Evolutionary conservation across 1,140 invertebrate species (phyloP).

Genomic region (Pseudomyrmex cubaensis): DNA sequence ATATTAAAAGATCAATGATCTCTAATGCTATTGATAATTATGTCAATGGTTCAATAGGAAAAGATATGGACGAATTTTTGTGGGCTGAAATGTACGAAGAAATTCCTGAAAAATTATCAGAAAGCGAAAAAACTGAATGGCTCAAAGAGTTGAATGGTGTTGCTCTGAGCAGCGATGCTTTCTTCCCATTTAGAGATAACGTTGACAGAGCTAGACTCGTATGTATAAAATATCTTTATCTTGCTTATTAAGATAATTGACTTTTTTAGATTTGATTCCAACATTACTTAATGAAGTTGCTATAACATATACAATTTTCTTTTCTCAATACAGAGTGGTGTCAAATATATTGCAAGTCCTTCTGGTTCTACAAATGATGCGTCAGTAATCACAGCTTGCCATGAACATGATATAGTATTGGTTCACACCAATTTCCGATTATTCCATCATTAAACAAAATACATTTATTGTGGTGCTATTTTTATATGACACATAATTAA

Average conservation of each 20-base stretch:
- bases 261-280: background rate
- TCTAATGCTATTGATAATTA: constrained; percentile 98
- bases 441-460: constrained; percentile 95
- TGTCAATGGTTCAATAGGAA: constrained; percentile 95
- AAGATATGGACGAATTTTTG: constrained; percentile 87
- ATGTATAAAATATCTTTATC: constrained; percentile 70
- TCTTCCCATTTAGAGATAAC: constrained; percentile 99
- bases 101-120: constrained; percentile 89
- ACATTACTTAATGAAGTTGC: background rate
- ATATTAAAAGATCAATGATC: constrained; percentile 96
- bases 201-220: constrained; percentile 97
- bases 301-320: constrained; percentile 66
- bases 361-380: constrained; percentile 97
- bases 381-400: constrained; percentile 95
- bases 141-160: constrained; percentile 92
- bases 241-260: constrained; percentile 1
- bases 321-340: constrained; percentile 93
- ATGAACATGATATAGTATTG: constrained; percentile 95
- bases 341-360: constrained; percentile 96
- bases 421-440: constrained; percentile 96
- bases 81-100: constrained; percentile 92
- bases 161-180: constrained; percentile 98
- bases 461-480: background rate
- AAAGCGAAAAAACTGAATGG: constrained; percentile 92
- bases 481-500: background rate